Base-by-base conservation (phyloP, 2,113 vertebrate genomes). In the Todiramphus chloris region DNA sequence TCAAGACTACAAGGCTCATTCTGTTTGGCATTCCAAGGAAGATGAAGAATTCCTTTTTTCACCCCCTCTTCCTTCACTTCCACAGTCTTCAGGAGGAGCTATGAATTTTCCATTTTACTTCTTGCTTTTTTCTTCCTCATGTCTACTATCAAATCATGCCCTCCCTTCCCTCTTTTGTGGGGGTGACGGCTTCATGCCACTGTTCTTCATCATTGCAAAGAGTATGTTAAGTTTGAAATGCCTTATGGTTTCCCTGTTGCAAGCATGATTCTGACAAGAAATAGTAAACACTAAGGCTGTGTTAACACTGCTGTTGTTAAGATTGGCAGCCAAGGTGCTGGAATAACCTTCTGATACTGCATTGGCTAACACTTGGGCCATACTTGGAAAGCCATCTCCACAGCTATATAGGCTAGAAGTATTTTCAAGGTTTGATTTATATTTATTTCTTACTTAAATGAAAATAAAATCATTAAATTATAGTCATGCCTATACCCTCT, bases 241-340 rank as follows among this genome's bases (percentile, higher is more conserved):
- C 94, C 89, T 95, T 84, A 95, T 94, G 50, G 41, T 92, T 95
- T 96, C 83, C 77, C n/a, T 39, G 25, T 76, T 59, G 50, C 56
- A 64, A 11, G 68, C 6, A 2, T 63, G 51, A 58, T 93, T 93
- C 74, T 87, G 77, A 92, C 83, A 84, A 92, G 95, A 64, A 92
- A 63, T 87, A 96, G 95, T 93, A 92, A 96, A 94, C 83, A 70
- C 25, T 18, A 44, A 33, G 62, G 70, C 83, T 68, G 20, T 66
- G 53, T 44, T 91, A 84, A 79, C 16, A 9, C 59, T 74, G 16
- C 62, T 75, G 60, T 83, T 92, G 90, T 80, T 82, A 69, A 44
- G 83, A 75, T 89, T 3, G 0, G 27, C 20, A 10, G 77, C 89
- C 77, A 82, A 59, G 58, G 66, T 89, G 77, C 69, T 92, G 83